Evolutionary conservation across 64 coral and sea anemone genomes (phyloP).

Genomic region (Montipora cactus): DNA sequence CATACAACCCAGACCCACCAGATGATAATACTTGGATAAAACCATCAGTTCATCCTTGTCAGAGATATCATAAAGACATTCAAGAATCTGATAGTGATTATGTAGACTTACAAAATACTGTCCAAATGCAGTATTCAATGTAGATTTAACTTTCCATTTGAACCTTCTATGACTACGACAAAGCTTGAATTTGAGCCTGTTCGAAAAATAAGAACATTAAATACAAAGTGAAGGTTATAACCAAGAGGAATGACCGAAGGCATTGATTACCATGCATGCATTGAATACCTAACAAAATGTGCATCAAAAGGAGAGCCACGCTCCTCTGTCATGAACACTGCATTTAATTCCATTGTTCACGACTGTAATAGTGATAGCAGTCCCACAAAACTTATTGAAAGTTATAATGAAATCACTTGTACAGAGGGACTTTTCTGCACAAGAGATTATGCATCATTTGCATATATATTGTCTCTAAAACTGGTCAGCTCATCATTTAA

Average conservation of each 20-base stretch:
- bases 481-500: constrained; percentile 54
- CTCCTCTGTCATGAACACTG: constrained; percentile 35
- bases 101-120: constrained; percentile 37
- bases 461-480: neutral
- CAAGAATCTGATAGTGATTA: constrained; percentile 24
- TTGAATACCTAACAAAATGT: constrained; percentile 56
- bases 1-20: constrained; percentile 21
- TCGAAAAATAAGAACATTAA: neutral
- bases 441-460: constrained; percentile 44
- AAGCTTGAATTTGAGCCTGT: constrained; percentile 43
- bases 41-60: constrained; percentile 1
- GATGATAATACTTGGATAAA: constrained; percentile 3
- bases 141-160: constrained; percentile 44
- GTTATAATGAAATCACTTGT: constrained; percentile 11
- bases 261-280: constrained; percentile 59
- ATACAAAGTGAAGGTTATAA: constrained; percentile 62
- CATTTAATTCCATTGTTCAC: constrained; percentile 58
- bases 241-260: constrained; percentile 51
- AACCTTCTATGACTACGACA: constrained; percentile 14
- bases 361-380: constrained; percentile 6
- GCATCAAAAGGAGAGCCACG: constrained; percentile 68
- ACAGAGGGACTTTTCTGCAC: constrained; percentile 47
- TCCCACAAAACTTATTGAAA: constrained; percentile 48
- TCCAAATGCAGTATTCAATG: constrained; percentile 4
- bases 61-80: neutral